Evolutionary conservation across 2,113 vertebrate genomes (phyloP).

Genomic region (Toxotes jaculatrix): DNA sequence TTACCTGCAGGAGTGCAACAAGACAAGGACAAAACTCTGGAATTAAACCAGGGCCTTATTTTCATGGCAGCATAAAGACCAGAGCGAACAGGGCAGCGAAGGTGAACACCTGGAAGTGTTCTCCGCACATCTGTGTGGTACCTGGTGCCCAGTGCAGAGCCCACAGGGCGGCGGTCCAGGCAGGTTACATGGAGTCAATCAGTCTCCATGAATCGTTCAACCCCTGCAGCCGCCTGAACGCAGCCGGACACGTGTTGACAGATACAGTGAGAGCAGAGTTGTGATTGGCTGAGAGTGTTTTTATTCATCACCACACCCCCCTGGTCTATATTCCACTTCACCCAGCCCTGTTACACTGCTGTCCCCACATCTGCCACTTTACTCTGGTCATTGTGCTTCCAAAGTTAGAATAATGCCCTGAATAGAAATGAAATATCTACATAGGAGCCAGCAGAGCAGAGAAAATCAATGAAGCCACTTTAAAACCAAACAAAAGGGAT

Average conservation of each 20-base stretch:
- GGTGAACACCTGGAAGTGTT: background rate
- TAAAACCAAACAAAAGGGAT: background rate
- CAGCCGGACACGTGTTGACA: background rate
- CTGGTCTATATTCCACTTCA: too few relatives aligned
- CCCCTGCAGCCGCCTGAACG: background rate
- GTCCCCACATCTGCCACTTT: background rate
- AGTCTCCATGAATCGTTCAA: too few relatives aligned
- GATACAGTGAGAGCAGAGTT: background rate
- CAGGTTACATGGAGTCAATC: too few relatives aligned
- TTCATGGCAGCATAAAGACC: background rate
- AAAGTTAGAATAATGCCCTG: background rate
- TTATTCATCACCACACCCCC: background rate
- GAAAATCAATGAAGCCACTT: background rate
- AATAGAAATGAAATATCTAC: background rate
- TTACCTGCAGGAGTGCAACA: background rate
- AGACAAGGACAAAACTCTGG: background rate
- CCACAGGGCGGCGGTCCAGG: background rate
- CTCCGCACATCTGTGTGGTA: background rate
- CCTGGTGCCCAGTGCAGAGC: background rate
- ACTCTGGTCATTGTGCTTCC: too few relatives aligned
- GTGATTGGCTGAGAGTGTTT: constrained; percentile 3
- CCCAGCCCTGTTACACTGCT: background rate
- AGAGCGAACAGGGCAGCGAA: background rate
- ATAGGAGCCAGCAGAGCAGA: background rate
- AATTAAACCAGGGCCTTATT: background rate